Evolutionary conservation across 1,140 invertebrate species (phyloP).

Genomic region (Apis laboriosa): DNA sequence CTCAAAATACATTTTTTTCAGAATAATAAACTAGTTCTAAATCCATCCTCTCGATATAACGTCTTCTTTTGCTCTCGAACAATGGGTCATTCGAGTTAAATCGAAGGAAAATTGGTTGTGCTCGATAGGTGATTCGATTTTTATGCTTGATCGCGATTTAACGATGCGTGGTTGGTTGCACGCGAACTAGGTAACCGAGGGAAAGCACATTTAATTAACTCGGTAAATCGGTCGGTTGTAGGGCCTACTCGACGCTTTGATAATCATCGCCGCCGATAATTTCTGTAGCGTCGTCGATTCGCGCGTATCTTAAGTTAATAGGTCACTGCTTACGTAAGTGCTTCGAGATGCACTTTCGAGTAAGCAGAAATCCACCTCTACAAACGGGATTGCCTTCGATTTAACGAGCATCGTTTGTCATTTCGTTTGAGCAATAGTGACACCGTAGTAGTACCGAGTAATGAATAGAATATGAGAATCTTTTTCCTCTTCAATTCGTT

Average conservation of each 20-base stretch:
- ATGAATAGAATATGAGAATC: not conserved
- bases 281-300: not conserved
- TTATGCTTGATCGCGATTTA: not conserved
- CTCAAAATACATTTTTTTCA: too few species aligned
- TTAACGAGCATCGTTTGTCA: constrained; percentile 1
- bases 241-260: constrained; percentile 40
- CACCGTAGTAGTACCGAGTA: not conserved
- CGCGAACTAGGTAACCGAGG: not conserved
- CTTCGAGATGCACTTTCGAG: constrained; percentile 5
- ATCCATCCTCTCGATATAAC: not conserved
- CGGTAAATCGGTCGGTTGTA: constrained; percentile 39
- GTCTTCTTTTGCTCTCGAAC: too few species aligned
- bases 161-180: too few species aligned
- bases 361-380: not conserved
- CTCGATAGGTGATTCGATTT: not conserved
- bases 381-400: not conserved
- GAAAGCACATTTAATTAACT: constrained; percentile 24
- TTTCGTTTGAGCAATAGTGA: not conserved
- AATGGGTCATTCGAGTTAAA: not conserved
- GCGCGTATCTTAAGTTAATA: constrained; percentile 23
- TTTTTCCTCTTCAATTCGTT: not conserved
- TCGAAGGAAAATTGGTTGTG: not conserved
- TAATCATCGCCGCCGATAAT: constrained; percentile 27
- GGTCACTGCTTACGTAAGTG: constrained; percentile 24
- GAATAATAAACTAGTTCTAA: not conserved